Evolutionary conservation across 2,888 invertebrate genomes (phyloP), one percentile per base, ranked within the genome.

Genomic region (Mesorhabditis sp.): DNA sequence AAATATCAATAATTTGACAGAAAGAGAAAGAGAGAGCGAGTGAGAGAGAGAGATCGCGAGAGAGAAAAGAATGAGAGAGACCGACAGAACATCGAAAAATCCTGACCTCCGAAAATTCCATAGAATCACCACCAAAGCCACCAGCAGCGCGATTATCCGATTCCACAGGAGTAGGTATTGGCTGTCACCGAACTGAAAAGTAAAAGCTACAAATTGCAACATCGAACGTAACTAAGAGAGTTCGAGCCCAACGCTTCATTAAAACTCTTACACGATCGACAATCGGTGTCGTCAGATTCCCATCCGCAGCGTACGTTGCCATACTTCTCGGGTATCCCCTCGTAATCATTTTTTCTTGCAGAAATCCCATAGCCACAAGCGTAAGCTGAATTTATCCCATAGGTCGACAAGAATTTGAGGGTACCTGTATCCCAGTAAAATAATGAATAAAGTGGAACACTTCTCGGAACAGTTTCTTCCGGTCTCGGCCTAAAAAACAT

Each of bases 341-440:
- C 0, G 97, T 97, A 94, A 98, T 97, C 71, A 98, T 93, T 88
- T 95, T 93, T 88, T 98, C 98, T 87, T 98, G 97, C 73, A 98
- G 88, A 73, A 96, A 90, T 5, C 97, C 97, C 71, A 93, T 92
- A 43, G 96, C 89, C 86, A 95, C 96, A 61, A 94, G 92, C 28
- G 80, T 82, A 4, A 90, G 89, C 90, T 95, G 94, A 7, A 97
- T 66, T 13, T n/a, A 13, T 50, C n/a, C n/a, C 10, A 7, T 50
- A 13, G 1, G 10, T n/a, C 2, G 15, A n/a, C n/a, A 62, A 45
- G 45, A 50, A 15, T 13, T 13, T 66, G 42, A 63, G 58, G 28
- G 15, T 5, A 74, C 66, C 70, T 75, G 75, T 67, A 82, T 82
- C 62, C 96, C 95, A 7, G 90, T 87, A 86, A 94, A 93, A 87